A percentile compares a stretch with the other conserved stretches of the same genome.
Evolutionary conservation across 2,888 invertebrate genomes (phyloP).

Genomic region (Lapara coniferarum): DNA sequence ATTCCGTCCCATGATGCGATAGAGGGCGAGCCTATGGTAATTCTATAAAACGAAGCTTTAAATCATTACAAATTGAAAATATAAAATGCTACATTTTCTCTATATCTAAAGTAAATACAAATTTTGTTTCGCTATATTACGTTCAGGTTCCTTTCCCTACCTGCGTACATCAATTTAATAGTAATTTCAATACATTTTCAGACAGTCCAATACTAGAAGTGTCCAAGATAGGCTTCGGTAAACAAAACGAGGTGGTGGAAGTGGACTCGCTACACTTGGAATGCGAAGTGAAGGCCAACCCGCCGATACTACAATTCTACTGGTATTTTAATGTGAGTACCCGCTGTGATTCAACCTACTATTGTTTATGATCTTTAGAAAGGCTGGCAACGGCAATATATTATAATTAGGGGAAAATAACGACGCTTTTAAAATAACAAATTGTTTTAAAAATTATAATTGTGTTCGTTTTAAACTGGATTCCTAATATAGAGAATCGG

Average conservation of each 20-base stretch:
- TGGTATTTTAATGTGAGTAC: slow-evolving; percentile 78
- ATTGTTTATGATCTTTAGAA: background rate
- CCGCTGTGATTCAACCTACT: slow-evolving; percentile 1
- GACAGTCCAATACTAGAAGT: slow-evolving; percentile 78
- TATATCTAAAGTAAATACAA: too few species aligned
- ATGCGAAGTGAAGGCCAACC: slow-evolving; percentile 75
- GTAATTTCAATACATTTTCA: slow-evolving; percentile 45
- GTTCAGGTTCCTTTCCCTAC: too few species aligned
- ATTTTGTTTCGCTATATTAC: too few species aligned
- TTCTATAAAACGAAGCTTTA: too few species aligned
- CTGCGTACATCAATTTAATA: background rate
- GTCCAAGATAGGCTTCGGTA: slow-evolving; percentile 61
- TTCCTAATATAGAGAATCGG: background rate
- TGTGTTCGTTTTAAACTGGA: background rate
- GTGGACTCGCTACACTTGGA: slow-evolving; percentile 69
- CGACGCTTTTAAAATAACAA: background rate
- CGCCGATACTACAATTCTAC: slow-evolving; percentile 65
- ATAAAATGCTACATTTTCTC: too few species aligned
- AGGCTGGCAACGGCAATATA: background rate
- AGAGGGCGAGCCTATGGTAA: too few species aligned
- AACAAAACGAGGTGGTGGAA: slow-evolving; percentile 67
- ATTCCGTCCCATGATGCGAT: too few species aligned
- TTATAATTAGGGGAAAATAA: slow-evolving; percentile 4
- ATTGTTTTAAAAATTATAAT: background rate
- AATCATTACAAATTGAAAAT: too few species aligned